Conservation (phyloP, 2,113 vertebrate species). For the Stegostoma tigrinum region DNA sequence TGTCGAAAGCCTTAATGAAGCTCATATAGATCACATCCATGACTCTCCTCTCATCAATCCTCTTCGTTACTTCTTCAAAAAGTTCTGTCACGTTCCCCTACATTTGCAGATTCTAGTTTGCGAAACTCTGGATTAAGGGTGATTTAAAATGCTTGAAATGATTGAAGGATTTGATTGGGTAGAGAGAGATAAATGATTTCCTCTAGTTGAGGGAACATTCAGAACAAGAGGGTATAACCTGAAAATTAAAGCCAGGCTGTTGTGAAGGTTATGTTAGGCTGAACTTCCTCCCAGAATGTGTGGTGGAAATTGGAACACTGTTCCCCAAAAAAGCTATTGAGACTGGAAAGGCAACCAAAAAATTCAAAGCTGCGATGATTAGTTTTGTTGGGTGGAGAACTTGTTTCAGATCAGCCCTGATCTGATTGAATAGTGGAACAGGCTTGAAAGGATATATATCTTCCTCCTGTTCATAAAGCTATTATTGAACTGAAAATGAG, state of each 20-base stretch:
- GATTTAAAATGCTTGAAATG: too few species aligned
- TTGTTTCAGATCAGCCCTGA: neutral
- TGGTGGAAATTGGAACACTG: neutral
- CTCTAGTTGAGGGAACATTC: too few species aligned
- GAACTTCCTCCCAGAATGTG: neutral
- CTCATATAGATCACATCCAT: too few species aligned
- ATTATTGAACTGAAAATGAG: neutral
- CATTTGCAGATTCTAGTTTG: too few species aligned
- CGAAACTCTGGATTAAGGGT: too few species aligned
- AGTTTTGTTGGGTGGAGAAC: neutral
- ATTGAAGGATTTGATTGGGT: too few species aligned
- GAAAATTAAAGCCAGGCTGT: neutral
- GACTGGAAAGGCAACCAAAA: neutral
- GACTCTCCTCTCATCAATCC: too few species aligned
- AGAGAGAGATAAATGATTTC: too few species aligned
- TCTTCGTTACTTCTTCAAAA: too few species aligned
- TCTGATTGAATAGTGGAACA: neutral
- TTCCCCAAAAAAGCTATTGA: neutral
- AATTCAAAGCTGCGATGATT: neutral
- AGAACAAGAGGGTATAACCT: neutral
- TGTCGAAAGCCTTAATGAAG: too few species aligned
- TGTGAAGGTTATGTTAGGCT: neutral
- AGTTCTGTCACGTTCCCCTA: too few species aligned
- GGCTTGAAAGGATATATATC: neutral
- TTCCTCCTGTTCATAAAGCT: neutral